These are phyloP conservation scores for Odontamblyopus lacepedii DNA, from an alignment of 2,797 vertebrate species.

Conservation along the genomic window DNA sequence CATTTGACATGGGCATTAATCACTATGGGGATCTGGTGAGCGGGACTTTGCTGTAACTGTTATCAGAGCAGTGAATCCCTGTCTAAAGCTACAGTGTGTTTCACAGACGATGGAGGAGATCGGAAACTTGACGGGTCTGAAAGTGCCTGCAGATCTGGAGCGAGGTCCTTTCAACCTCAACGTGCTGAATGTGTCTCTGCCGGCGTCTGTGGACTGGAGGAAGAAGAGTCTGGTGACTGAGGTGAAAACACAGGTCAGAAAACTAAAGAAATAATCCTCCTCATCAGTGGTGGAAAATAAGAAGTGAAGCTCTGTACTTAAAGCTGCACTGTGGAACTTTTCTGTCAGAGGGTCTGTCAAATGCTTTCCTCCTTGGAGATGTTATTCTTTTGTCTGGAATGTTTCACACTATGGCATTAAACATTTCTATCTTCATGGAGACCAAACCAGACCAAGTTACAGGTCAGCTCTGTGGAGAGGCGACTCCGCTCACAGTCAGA, in stretches of 20 bases:
- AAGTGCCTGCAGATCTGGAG: slow-evolving; percentile 44
- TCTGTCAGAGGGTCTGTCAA: too few species aligned
- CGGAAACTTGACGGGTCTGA: slow-evolving; percentile 19
- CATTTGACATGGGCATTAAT: slow-evolving; percentile 71
- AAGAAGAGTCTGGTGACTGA: slow-evolving; percentile 54
- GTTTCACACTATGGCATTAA: too few species aligned
- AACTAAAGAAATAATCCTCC: not conserved
- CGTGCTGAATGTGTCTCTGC: slow-evolving; percentile 19
- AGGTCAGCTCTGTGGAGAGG: too few species aligned
- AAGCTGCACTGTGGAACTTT: too few species aligned
- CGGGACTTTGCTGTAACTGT: not conserved
- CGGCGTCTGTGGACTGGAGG: slow-evolving; percentile 60
- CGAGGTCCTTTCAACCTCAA: not conserved
- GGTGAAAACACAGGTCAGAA: slow-evolving; percentile 68
- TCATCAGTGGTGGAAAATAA: too few species aligned
- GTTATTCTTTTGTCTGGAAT: too few species aligned
- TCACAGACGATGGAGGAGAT: slow-evolving; percentile 56
- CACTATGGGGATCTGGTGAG: slow-evolving; percentile 70
- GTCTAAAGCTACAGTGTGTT: not conserved
- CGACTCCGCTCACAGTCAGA: too few species aligned
- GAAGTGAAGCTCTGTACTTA: too few species aligned
- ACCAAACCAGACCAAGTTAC: too few species aligned
- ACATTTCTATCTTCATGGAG: too few species aligned
- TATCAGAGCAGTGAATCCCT: not conserved
- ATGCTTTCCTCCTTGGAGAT: too few species aligned